Evolutionary conservation across 2,113 vertebrate genomes (phyloP).

Genomic region (Pluvialis apricaria): DNA sequence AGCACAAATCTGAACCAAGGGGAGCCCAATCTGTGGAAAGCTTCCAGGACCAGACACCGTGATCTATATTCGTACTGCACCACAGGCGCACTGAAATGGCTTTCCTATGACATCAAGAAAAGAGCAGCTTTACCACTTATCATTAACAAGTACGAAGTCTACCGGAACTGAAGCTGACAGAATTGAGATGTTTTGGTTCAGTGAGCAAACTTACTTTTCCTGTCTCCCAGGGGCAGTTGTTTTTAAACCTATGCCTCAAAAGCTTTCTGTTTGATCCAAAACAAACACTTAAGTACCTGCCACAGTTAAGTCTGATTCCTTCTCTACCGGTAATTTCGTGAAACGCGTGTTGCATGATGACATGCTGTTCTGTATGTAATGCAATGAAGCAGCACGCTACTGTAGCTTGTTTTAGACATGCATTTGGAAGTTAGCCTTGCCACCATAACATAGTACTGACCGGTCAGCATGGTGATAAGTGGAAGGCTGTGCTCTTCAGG

Average conservation of each 20-base stretch:
- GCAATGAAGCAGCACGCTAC: not conserved
- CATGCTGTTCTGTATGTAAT: not conserved
- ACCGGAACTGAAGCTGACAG: not conserved
- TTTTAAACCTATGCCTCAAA: not conserved
- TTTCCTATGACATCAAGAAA: not conserved
- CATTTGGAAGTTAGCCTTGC: not conserved
- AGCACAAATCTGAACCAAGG: not conserved
- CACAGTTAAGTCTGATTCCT: not conserved
- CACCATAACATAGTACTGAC: constrained; percentile 65
- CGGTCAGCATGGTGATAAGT: constrained; percentile 91
- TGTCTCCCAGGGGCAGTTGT: not conserved
- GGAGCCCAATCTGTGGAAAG: not conserved
- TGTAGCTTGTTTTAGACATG: not conserved
- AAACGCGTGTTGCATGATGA: not conserved
- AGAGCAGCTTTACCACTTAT: not conserved
- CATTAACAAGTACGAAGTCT: not conserved
- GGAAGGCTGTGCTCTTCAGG: constrained; percentile 83
- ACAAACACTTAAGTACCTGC: not conserved
- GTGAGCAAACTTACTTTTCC: not conserved
- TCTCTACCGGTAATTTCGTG: not conserved
- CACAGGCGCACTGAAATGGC: not conserved
- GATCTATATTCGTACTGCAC: not conserved
- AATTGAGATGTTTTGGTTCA: not conserved
- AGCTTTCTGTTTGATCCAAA: not conserved
- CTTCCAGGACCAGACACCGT: not conserved